A percentile compares a stretch with the other conserved stretches of the same genome.
Evolutionary conservation across 2,797 vertebrate species (phyloP).

Genomic region (Heteromormyrus szaboi): DNA sequence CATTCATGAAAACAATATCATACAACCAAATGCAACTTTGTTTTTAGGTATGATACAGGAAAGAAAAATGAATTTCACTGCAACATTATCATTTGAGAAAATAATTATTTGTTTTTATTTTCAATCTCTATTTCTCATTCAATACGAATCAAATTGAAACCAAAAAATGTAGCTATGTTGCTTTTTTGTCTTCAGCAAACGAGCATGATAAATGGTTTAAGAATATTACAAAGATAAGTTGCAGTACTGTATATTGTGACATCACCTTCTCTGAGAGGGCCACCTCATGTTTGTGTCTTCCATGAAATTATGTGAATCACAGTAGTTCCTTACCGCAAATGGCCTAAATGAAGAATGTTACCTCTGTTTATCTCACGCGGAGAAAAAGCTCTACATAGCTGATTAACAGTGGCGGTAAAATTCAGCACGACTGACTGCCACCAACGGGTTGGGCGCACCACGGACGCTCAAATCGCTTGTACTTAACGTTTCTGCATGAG

Average conservation of each 20-base stretch:
- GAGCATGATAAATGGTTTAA: not conserved
- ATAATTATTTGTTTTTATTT: not conserved
- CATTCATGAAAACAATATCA: not conserved
- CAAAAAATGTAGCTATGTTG: not conserved
- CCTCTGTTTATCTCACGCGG: slow-evolving; percentile 36
- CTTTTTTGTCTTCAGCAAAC: not conserved
- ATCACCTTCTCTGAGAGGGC: not conserved
- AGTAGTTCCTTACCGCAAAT: not conserved
- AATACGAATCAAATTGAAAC: not conserved
- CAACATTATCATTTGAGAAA: not conserved
- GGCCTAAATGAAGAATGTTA: slow-evolving; percentile 1
- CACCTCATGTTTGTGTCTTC: not conserved
- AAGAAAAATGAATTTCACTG: not conserved
- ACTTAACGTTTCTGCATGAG: slow-evolving; percentile 60
- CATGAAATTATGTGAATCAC: not conserved
- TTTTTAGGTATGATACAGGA: not conserved
- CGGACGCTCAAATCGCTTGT: slow-evolving; percentile 47
- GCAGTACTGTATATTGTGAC: not conserved
- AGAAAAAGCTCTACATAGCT: slow-evolving; percentile 21
- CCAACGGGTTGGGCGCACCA: slow-evolving; percentile 52
- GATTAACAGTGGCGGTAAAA: slow-evolving; percentile 39
- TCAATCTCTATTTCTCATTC: not conserved
- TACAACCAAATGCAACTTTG: not conserved
- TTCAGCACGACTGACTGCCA: slow-evolving; percentile 43
- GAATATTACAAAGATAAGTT: not conserved